Evolutionary conservation across 2,797 vertebrate genomes (phyloP).

Genomic region (Enteromius argenteus): DNA sequence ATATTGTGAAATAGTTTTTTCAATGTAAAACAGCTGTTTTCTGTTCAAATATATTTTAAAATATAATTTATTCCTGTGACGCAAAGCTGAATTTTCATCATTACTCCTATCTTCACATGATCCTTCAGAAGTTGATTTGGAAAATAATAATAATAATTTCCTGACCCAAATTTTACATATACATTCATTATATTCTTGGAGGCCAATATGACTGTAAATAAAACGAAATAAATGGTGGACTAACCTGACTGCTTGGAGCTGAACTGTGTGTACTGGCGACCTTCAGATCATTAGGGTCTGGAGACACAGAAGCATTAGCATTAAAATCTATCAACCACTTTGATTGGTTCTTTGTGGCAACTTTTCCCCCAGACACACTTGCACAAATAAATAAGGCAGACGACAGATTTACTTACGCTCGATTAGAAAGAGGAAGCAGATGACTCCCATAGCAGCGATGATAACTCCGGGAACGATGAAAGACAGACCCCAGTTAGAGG

Average conservation of each 20-base stretch:
- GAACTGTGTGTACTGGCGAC: slow-evolving; percentile 70
- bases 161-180: slow-evolving; percentile 6
- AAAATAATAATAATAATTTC: no score
- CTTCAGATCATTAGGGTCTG: slow-evolving; percentile 93
- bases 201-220: not conserved
- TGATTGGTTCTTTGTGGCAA: not conserved
- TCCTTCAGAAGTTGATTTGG: not conserved
- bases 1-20: not conserved
- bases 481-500: slow-evolving; percentile 90
- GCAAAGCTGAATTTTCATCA: not conserved
- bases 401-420: slow-evolving; percentile 85
- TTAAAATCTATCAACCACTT: not conserved
- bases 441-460: slow-evolving; percentile 82
- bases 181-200: not conserved
- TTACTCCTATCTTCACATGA: not conserved
- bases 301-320: slow-evolving; percentile 23
- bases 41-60: not conserved
- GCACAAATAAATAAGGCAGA: slow-evolving; percentile 73
- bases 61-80: not conserved
- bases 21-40: not conserved
- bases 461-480: slow-evolving; percentile 90
- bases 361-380: not conserved
- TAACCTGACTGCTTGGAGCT: slow-evolving; percentile 72
- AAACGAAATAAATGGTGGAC: slow-evolving; percentile 60
- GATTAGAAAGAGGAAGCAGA: slow-evolving; percentile 94